A percentile compares a stretch with the other conserved stretches of the same genome.
phyloP scores from a whole-genome alignment of 2,888 invertebrate species.

The Apodemia duryi region DNA sequence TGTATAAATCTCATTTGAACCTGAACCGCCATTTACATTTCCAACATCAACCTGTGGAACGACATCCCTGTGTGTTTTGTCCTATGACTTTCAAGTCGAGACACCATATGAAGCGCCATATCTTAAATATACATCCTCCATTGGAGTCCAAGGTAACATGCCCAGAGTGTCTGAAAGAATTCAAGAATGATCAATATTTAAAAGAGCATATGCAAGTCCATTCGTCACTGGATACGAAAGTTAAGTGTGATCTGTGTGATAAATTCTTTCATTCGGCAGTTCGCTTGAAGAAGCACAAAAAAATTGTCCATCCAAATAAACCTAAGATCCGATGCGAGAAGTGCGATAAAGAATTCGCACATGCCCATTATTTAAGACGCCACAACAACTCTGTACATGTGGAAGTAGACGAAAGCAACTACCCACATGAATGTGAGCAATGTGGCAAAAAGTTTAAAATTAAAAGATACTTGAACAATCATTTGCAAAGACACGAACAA shows the following conservation, averaged over 20 bases:
- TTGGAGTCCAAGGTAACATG: conserved; percentile 68
- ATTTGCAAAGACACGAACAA: conserved; percentile 65
- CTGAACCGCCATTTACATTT: conserved; percentile 60
- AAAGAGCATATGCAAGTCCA: conserved; percentile 72
- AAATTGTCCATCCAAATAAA: conserved; percentile 65
- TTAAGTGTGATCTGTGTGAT: conserved; percentile 66
- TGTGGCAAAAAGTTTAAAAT: conserved; percentile 70
- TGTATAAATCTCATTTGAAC: conserved; percentile 61
- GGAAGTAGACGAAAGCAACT: conserved; percentile 58
- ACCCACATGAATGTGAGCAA: conserved; percentile 60
- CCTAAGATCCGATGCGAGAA: conserved; percentile 64
- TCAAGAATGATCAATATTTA: conserved; percentile 69
- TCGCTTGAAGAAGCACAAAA: conserved; percentile 67
- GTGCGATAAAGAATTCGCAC: conserved; percentile 67
- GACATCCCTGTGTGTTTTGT: conserved; percentile 68
- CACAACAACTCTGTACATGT: conserved; percentile 65
- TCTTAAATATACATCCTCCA: conserved; percentile 67
- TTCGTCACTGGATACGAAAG: conserved; percentile 58
- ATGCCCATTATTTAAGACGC: conserved; percentile 59
- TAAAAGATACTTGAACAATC: conserved; percentile 63
- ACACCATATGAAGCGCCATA: conserved; percentile 70
- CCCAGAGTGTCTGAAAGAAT: conserved; percentile 66
- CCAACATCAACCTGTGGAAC: conserved; percentile 58
- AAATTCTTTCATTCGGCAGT: conserved; percentile 65
- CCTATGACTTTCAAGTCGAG: conserved; percentile 68